Evolutionary conservation across 2,797 vertebrate species (phyloP), one percentile per base, ranked within the genome.

Genomic region (Notolepis coatsorum): DNA sequence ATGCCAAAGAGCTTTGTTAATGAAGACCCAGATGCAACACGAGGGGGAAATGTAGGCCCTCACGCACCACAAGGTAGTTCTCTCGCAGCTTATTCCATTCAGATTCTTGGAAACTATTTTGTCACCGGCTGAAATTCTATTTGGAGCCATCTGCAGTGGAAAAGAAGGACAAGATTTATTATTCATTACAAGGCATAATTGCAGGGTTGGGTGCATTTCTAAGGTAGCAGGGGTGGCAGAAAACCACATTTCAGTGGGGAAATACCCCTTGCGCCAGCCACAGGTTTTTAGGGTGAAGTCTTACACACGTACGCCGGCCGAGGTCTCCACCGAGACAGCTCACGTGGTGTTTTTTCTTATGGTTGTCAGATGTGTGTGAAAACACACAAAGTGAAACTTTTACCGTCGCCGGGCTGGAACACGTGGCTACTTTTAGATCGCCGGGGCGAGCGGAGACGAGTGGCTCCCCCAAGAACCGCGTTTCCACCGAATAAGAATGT

Each of bases 21-120:
- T 60, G 70, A 48, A 73, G 77, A 66, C 55, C 1, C 47, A 55
- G 48, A 78, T 49, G 59, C 60, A 51, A 49, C 33, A 47, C 41
- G 43, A 68, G 50, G 66, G 21, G n/a, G 65, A 73, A 82, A 61
- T 56, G 28, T 23, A 53, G 73, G 3, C 31, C 13, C 69, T 74
- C 65, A 70, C 76, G 1, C 5, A 7, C 15, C 64, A 79, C 62
- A 80, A 82, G 77, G 62, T 30, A 78, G 80, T 23, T 53, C 70
- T 9, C 25, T 86, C 17, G 65, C 71, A 80, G 81, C 79, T 73
- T 80, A 82, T 81, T 86, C 78, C 77, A 71, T 68, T 76, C 77
- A 85, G 71, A 80, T 76, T 83, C 72, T 86, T 88, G 86, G 86
- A 88, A 88, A 86, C 80, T 81, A 85, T 82, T 88, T 77, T 71